Conservation (phyloP, 2,888 invertebrate genomes). For the Capitulum mitella region DNA sequence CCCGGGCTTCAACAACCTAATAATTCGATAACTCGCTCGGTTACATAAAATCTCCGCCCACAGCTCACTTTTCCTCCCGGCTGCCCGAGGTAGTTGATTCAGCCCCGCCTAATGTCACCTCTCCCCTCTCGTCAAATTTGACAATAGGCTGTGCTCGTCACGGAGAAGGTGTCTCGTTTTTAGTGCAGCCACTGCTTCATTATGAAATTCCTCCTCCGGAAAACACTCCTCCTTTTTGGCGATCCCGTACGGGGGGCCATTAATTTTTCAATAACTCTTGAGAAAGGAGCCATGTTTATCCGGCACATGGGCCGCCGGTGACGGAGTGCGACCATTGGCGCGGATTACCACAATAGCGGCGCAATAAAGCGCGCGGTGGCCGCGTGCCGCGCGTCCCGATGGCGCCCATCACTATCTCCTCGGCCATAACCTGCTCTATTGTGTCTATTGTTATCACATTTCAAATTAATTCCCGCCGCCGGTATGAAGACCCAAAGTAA, state of each 20-base stretch:
- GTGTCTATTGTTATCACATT: slow-evolving; percentile 20
- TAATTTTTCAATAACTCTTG: slow-evolving; percentile 17
- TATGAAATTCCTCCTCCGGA: neutral
- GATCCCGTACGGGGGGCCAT: neutral
- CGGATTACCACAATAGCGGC: slow-evolving; percentile 14
- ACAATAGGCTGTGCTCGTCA: neutral
- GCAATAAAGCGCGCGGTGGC: slow-evolving; percentile 2
- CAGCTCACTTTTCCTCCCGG: too few species aligned
- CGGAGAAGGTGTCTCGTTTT: slow-evolving; percentile 9
- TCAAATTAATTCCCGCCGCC: slow-evolving; percentile 6
- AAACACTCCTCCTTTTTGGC: slow-evolving; percentile 11
- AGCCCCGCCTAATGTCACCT: too few species aligned
- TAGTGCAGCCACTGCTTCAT: slow-evolving; percentile 16
- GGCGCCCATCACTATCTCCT: slow-evolving; percentile 11
- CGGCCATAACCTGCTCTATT: slow-evolving; percentile 15
- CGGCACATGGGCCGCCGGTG: slow-evolving; percentile 1
- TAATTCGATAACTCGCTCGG: too few species aligned
- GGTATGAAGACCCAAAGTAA: slow-evolving; percentile 16
- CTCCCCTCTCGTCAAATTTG: neutral
- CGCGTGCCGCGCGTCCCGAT: slow-evolving; percentile 20
- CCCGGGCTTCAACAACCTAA: too few species aligned
- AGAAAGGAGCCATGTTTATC: slow-evolving; percentile 10
- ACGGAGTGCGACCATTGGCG: slow-evolving; percentile 2
- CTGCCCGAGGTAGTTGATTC: too few species aligned
- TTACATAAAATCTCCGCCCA: too few species aligned